Percentiles rank a stretch among this genome's conserved stretches.
Evolutionary conservation across 1,140 invertebrate species (phyloP).

Genomic region (Lerema accius): DNA sequence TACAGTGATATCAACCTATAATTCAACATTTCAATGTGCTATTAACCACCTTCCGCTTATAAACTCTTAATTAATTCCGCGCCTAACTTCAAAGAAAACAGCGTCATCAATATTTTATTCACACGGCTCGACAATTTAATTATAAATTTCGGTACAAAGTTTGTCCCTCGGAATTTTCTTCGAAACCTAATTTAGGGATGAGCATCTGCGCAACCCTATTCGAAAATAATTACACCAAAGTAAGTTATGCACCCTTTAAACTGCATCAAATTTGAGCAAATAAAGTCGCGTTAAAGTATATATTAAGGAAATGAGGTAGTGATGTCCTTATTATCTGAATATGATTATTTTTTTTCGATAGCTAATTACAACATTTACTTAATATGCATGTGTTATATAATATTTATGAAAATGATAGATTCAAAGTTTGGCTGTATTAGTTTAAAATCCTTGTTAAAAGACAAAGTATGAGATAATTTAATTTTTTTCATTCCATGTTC

Average conservation of each 20-base stretch:
- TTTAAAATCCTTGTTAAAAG: too few relatives aligned
- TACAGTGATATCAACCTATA: too few relatives aligned
- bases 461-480: too few relatives aligned
- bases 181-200: slow-evolving; percentile 55
- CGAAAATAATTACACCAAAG: slow-evolving; percentile 78
- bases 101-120: slow-evolving; percentile 51
- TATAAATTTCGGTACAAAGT: slow-evolving; percentile 60
- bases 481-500: too few relatives aligned
- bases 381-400: too few relatives aligned
- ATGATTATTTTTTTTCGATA: too few relatives aligned
- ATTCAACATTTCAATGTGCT: neutral
- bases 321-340: slow-evolving; percentile 6
- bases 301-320: slow-evolving; percentile 46
- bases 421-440: too few relatives aligned
- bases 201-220: slow-evolving; percentile 76
- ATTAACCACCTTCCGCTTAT: slow-evolving; percentile 8
- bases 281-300: slow-evolving; percentile 68
- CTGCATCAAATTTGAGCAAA: slow-evolving; percentile 75
- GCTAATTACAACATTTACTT: too few relatives aligned
- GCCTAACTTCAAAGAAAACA: slow-evolving; percentile 22
- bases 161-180: slow-evolving; percentile 63
- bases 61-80: slow-evolving; percentile 30
- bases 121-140: slow-evolving; percentile 59
- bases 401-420: too few relatives aligned
- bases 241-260: slow-evolving; percentile 81